Conservation (phyloP, 2,113 vertebrate species). For the Megalops atlanticus region DNA sequence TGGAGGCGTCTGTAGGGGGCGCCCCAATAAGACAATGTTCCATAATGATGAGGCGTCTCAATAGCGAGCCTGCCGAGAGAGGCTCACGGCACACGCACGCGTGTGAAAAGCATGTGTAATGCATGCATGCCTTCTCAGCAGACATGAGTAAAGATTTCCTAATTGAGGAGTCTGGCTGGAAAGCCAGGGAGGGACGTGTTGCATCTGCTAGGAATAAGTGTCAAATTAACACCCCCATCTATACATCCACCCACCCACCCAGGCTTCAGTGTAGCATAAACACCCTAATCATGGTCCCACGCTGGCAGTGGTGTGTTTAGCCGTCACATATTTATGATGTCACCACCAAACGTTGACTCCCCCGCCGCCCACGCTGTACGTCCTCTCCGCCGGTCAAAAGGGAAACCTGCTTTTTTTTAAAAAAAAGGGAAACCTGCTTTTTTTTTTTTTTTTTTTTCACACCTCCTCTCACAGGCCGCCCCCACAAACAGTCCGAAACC, state of each 20-base stretch:
- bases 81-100: constrained; percentile 38
- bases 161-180: constrained; percentile 51
- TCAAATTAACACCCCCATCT: background rate
- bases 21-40: no score
- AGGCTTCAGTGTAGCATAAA: constrained; percentile 2
- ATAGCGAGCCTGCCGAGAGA: no score
- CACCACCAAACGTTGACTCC: background rate
- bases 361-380: background rate
- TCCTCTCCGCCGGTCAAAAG: background rate
- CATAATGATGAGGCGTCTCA: no score
- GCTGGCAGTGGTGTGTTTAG: background rate
- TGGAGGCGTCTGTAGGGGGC: no score
- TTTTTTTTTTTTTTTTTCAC: background rate
- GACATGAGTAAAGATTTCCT: constrained; percentile 57
- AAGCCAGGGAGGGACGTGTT: constrained; percentile 31
- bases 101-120: constrained; percentile 37
- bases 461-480: background rate
- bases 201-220: background rate
- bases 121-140: constrained; percentile 46
- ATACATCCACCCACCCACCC: constrained; percentile 15
- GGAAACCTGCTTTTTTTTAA: background rate
- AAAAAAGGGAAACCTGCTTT: background rate
- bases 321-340: background rate
- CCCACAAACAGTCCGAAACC: no score
- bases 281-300: background rate